Percentiles rank a stretch among this genome's conserved stretches.
These are phyloP conservation scores for Pseudococcus viburni DNA, from an alignment of 2,888 invertebrate genomes.

Conservation along the genomic window DNA sequence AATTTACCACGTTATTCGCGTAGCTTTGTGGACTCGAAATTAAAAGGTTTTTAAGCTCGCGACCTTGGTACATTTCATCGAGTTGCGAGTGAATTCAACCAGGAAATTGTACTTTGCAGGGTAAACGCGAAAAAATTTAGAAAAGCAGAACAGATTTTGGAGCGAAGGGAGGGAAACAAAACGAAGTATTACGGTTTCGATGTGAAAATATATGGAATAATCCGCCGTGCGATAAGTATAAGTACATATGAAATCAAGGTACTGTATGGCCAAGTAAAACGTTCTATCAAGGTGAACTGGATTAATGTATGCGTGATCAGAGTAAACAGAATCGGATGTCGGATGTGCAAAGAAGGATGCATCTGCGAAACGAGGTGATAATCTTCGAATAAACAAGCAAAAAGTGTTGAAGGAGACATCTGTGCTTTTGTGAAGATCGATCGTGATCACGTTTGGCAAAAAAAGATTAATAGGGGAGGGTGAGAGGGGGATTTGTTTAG, in stretches of 20 bases:
- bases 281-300: not conserved
- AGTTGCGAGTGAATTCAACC: not conserved
- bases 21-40: not conserved
- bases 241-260: not conserved
- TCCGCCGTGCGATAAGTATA: not conserved
- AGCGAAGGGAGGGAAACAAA: too few relatives aligned
- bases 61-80: not conserved
- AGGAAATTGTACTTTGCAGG: not conserved
- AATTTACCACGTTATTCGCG: not conserved
- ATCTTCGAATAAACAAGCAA: not conserved
- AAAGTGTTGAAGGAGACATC: not conserved
- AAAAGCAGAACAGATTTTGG: too few relatives aligned
- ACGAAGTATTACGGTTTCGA: not conserved
- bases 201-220: not conserved
- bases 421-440: too few relatives aligned
- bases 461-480: too few relatives aligned
- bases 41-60: not conserved
- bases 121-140: too few relatives aligned
- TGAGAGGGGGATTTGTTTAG: not conserved
- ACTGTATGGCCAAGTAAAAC: not conserved
- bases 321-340: conserved; percentile 16
- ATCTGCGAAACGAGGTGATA: not conserved
- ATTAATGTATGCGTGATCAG: not conserved
- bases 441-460: too few relatives aligned
- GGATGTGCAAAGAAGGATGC: conserved; percentile 16